A percentile compares a stretch with the other conserved stretches of the same genome.
These are phyloP conservation scores for Dromas ardeola DNA, from an alignment of 2,113 vertebrate species.

Conservation along the genomic window DNA sequence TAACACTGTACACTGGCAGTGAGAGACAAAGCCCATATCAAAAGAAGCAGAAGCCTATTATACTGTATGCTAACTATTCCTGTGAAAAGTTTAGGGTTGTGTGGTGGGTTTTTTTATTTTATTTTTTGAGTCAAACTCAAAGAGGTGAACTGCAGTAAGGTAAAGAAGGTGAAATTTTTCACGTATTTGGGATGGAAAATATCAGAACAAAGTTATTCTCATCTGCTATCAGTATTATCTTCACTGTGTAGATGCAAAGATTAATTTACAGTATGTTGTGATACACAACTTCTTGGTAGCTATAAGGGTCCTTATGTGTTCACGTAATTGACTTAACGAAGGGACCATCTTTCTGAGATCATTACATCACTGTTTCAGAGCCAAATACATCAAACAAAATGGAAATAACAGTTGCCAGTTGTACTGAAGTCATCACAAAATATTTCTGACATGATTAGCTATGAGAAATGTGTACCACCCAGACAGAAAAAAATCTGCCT, in stretches of 20 bases:
- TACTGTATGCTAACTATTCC: not conserved
- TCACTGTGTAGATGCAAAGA: not conserved
- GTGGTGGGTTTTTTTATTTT: not conserved
- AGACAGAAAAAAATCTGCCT: not conserved
- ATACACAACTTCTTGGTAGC: not conserved
- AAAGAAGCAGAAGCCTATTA: not conserved
- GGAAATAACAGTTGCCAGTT: not conserved
- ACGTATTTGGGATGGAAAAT: not conserved
- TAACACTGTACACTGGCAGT: not conserved
- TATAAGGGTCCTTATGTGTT: not conserved
- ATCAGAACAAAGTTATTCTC: not conserved
- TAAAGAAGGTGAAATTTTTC: not conserved
- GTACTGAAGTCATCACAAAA: not conserved
- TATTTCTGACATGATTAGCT: not conserved
- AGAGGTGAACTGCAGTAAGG: not conserved
- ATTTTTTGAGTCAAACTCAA: not conserved
- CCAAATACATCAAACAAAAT: not conserved
- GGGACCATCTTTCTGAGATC: not conserved
- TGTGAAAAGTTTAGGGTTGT: not conserved
- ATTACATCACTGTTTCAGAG: not conserved
- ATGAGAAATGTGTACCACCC: not conserved
- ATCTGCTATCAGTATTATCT: not conserved
- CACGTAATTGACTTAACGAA: not conserved
- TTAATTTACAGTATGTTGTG: not conserved
- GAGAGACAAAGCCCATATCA: not conserved